Percentiles rank a stretch among this genome's conserved stretches.
Conservation (phyloP, 2,797 vertebrate genomes). For the Moxostoma hubbsi region DNA sequence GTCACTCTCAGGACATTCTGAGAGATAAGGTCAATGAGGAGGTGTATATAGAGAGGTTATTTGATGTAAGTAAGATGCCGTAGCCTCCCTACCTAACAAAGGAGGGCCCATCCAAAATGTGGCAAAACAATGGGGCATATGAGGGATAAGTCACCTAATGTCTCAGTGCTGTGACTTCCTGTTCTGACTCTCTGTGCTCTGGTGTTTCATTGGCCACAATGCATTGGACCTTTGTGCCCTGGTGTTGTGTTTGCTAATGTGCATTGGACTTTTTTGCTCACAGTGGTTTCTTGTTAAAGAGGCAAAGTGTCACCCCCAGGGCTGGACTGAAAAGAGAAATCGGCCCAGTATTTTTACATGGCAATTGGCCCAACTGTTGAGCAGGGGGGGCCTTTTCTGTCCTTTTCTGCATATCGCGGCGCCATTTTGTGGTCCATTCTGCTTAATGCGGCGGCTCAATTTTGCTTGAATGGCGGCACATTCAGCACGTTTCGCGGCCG, state of each 20-base stretch:
- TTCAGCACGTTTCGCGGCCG: too few relatives aligned
- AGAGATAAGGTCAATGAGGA: slow-evolving; percentile 99
- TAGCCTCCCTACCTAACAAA: slow-evolving; percentile 86
- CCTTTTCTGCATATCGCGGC: too few relatives aligned
- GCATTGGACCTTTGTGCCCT: slow-evolving; percentile 81
- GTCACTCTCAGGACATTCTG: slow-evolving; percentile 99
- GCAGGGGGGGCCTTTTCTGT: too few relatives aligned
- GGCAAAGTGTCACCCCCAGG: slow-evolving; percentile 75
- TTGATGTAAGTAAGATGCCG: slow-evolving; percentile 99
- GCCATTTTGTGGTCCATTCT: too few relatives aligned
- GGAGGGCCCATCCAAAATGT: slow-evolving; percentile 97
- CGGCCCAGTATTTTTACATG: too few relatives aligned
- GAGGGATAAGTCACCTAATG: slow-evolving; percentile 94
- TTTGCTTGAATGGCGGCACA: too few relatives aligned
- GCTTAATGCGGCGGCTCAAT: too few relatives aligned
- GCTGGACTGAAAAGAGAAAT: too few relatives aligned
- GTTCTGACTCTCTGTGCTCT: slow-evolving; percentile 83
- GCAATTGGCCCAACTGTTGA: too few relatives aligned
- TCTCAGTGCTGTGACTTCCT: slow-evolving; percentile 76
- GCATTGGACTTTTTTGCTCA: slow-evolving; percentile 67
- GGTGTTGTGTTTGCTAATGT: slow-evolving; percentile 54
- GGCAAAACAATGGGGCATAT: slow-evolving; percentile 97
- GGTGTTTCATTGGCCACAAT: slow-evolving; percentile 82
- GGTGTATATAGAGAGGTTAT: slow-evolving; percentile 99
- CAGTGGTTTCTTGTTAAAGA: slow-evolving; percentile 51